These are phyloP conservation scores for Potamarius usumacintae DNA, from an alignment of 2,113 vertebrate species.

Conservation along the genomic window DNA sequence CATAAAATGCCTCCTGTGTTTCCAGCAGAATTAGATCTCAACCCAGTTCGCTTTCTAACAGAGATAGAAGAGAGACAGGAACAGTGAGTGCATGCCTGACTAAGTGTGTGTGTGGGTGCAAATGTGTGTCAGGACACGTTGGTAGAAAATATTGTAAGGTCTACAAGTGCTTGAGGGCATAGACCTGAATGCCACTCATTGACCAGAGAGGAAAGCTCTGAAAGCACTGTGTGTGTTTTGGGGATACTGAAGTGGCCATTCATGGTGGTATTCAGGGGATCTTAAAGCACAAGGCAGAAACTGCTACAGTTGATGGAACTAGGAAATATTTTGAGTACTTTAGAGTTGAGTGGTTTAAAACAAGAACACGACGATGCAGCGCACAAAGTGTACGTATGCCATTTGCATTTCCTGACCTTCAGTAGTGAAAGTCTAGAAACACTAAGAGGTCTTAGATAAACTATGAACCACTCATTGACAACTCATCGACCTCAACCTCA, in stretches of 20 bases:
- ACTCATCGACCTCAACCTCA: not conserved
- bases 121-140: constrained; percentile 25
- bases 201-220: constrained; percentile 23
- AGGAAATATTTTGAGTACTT: constrained; percentile 2
- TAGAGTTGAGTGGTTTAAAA: not conserved
- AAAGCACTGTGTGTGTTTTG: constrained; percentile 23
- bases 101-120: constrained; percentile 14
- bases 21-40: constrained; percentile 35
- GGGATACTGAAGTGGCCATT: constrained; percentile 32
- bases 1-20: constrained; percentile 43
- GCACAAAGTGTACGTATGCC: not conserved
- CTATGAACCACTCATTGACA: not conserved
- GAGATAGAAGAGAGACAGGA: constrained; percentile 13
- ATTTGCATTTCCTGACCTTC: constrained; percentile 5
- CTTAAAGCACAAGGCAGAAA: not conserved
- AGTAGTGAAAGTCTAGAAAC: not conserved
- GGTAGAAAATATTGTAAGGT: not conserved
- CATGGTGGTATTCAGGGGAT: constrained; percentile 14
- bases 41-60: constrained; percentile 27
- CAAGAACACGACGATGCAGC: not conserved
- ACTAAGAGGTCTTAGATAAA: not conserved
- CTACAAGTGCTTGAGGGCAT: constrained; percentile 12
- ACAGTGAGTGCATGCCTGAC: constrained; percentile 16
- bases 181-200: constrained; percentile 31
- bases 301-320: not conserved